Conservation (phyloP, 2,113 vertebrate genomes). For the Charina bottae region DNA sequence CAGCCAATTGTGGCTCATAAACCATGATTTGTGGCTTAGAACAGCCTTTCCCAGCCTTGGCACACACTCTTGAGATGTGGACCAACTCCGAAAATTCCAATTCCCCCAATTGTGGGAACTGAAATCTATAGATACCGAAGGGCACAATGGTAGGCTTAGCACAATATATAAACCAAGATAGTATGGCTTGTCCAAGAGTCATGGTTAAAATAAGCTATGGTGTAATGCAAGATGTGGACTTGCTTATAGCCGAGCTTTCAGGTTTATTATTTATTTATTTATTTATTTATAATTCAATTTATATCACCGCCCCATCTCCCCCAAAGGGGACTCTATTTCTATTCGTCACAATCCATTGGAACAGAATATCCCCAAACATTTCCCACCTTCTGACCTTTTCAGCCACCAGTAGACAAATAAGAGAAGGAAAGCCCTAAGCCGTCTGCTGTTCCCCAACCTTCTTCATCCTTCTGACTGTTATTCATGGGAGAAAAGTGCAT, state of each 20-base stretch:
- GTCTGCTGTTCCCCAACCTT: constrained; percentile 17
- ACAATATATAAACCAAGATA: not conserved
- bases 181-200: not conserved
- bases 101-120: not conserved
- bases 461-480: not conserved
- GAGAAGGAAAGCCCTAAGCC: not conserved
- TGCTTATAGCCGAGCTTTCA: not conserved
- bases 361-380: constrained; percentile 7
- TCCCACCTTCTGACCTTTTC: constrained; percentile 44
- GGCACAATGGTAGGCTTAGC: not conserved
- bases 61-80: not conserved
- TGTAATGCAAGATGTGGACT: not conserved
- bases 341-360: not conserved
- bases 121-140: not conserved
- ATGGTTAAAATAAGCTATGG: not conserved
- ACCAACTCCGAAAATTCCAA: not conserved
- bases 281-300: no score
- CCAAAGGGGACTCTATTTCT: no score
- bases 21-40: not conserved
- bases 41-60: not conserved
- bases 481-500: not conserved
- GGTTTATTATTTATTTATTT: no score
- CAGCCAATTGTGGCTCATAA: not conserved
- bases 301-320: no score
- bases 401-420: constrained; percentile 33